Conservation (phyloP, 2,113 vertebrate species). For the Albula glossodonta region DNA sequence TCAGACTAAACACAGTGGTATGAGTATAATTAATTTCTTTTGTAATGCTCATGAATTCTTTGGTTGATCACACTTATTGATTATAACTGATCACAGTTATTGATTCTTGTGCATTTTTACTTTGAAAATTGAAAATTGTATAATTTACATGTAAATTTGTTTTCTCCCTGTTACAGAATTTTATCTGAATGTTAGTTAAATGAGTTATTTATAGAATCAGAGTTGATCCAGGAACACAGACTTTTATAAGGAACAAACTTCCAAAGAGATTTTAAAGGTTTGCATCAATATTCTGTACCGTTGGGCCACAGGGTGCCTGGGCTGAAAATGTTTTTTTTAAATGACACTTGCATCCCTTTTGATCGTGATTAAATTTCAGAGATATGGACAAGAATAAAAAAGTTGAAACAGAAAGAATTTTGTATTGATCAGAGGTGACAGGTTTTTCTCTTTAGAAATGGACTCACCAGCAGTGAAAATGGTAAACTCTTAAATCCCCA, state of each 20-base stretch:
- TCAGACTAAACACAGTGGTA: neutral
- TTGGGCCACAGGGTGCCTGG: neutral
- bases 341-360: neutral
- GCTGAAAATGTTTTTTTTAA: neutral
- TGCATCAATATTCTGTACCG: too few relatives aligned
- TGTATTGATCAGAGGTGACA: neutral
- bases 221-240: neutral
- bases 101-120: neutral
- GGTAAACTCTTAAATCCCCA: neutral
- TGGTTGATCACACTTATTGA: neutral
- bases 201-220: neutral
- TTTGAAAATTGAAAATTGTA: neutral
- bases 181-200: neutral
- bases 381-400: neutral
- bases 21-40: neutral
- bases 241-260: neutral
- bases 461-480: neutral
- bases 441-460: neutral
- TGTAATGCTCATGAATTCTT: neutral
- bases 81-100: neutral
- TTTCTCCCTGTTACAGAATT: neutral
- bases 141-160: neutral
- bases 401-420: neutral
- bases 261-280: neutral
- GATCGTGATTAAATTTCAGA: too few relatives aligned